phyloP scores from a whole-genome alignment of 37 sponge, comb jelly and placozoan species.

The Crambe crambe region DNA sequence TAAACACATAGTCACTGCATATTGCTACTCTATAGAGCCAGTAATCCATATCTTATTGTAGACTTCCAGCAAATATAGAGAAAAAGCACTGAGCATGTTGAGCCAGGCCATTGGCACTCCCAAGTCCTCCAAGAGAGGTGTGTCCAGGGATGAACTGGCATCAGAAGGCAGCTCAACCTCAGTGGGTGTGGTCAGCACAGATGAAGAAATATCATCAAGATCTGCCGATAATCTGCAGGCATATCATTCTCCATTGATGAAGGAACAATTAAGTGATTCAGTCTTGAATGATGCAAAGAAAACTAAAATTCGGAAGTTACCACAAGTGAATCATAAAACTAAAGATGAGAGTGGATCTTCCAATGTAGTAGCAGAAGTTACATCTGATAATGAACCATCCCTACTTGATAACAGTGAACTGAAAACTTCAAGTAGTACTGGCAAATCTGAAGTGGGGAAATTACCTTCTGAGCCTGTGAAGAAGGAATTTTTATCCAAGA shows the following conservation, averaged over 20 bases:
- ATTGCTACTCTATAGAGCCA: too few species aligned
- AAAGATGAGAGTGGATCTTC: neutral
- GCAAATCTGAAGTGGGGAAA: neutral
- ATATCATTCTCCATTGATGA: neutral
- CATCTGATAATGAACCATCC: neutral
- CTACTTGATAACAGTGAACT: neutral
- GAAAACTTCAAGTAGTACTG: too few species aligned
- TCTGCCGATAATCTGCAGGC: neutral
- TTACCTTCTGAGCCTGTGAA: neutral
- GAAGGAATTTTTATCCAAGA: neutral
- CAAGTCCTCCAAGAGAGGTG: neutral
- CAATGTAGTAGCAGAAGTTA: neutral
- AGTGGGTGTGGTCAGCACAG: neutral
- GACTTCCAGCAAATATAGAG: constrained; percentile 8
- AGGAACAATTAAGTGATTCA: neutral
- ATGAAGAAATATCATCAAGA: neutral
- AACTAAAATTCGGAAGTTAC: neutral
- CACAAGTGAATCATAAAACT: too few species aligned
- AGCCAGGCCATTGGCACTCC: constrained; percentile 9
- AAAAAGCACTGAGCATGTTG: constrained; percentile 15
- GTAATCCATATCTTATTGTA: neutral
- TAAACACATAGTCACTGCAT: too few species aligned
- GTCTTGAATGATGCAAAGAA: neutral
- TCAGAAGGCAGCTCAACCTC: constrained; percentile 21
- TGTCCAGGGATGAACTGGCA: neutral